Base-by-base conservation (phyloP, 2,888 invertebrate species). In the Xestobium rufovillosum region DNA sequence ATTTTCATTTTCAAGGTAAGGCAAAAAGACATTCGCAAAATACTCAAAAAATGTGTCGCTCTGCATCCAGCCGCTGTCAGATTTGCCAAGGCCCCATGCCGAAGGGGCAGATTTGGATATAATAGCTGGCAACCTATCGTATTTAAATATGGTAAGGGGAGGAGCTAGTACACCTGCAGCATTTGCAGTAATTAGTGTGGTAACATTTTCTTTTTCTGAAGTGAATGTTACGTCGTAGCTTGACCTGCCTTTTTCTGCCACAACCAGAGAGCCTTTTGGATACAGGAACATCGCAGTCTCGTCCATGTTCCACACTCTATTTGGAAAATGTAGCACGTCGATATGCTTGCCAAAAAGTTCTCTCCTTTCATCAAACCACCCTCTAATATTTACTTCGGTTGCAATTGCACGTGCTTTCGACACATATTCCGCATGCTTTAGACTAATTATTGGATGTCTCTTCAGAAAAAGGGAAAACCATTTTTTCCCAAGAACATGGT, bases 121-220 rank as follows among this genome's bases (percentile, higher is more conserved):
- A n/a, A n/a, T n/a, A n/a, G n/a, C 23, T 23, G 23, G 23, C 23
- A 23, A 23, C 23, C 34, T 17, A 25, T 3, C 12, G 9, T 26
- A 26, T 26, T 25, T 23, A 10, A 19, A 34, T 25, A 34, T 2
- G 9, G 26, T 34, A 4, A 34, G 3, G 3, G 27, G 34, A 11
- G 27, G 34, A 3, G 26, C 26, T 8, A 26, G 2, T 4, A 26
- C 14, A 2, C 34, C 23, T 8, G 6, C 2, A 4, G 31, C 31
- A 17, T 31, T 31, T 12, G 23, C 31, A 3, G 31, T 17, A 3
- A 31, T 16, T 9, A 31, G 12, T 3, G 33, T 31, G 10, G 31
- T 31, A 2, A 31, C 27, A 4, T 26, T 26, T 8, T 26, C 26
- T 27, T 34, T 34, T 27, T 34, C 26, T 27, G 26, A 26, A 10